phyloP scores from a whole-genome alignment of 2,888 invertebrate species.

The Alsophila aescularia region DNA sequence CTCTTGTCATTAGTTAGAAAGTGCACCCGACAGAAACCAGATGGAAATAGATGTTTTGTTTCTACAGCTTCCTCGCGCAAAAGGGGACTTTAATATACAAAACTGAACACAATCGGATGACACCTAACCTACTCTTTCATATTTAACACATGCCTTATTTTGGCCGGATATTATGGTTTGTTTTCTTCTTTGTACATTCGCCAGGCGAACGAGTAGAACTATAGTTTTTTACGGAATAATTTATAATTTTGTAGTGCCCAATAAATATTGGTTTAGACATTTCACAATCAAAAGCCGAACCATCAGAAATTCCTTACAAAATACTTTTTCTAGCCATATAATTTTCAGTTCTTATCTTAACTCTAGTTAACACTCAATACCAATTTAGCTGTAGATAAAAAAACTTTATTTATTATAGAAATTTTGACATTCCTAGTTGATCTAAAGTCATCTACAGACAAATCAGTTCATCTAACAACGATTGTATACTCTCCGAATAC shows the following conservation, averaged over 20 bases:
- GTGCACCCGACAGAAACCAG: background rate
- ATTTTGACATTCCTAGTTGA: conserved; percentile 4
- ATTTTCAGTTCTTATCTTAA: conserved; percentile 39
- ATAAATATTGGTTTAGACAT: background rate
- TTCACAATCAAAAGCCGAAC: conserved; percentile 6
- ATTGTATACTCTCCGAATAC: conserved; percentile 17
- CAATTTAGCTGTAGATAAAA: conserved; percentile 20
- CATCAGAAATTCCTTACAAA: conserved; percentile 24
- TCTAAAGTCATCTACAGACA: conserved; percentile 14
- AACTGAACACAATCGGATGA: background rate
- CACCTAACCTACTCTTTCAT: background rate
- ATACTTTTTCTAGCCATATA: conserved; percentile 30
- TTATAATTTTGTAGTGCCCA: background rate
- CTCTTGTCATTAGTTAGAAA: conserved; percentile 18
- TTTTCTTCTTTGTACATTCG: background rate
- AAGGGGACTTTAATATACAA: background rate
- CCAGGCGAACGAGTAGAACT: background rate
- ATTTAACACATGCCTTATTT: background rate
- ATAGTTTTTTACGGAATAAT: conserved; percentile 2
- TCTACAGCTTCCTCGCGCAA: background rate
- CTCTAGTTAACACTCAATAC: conserved; percentile 28
- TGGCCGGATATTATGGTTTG: conserved; percentile 2
- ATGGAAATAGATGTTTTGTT: background rate
- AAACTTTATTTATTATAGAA: background rate
- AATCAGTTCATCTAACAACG: conserved; percentile 10